Conservation (phyloP, 2,797 vertebrate genomes). For the Heterohyrax brucei region DNA sequence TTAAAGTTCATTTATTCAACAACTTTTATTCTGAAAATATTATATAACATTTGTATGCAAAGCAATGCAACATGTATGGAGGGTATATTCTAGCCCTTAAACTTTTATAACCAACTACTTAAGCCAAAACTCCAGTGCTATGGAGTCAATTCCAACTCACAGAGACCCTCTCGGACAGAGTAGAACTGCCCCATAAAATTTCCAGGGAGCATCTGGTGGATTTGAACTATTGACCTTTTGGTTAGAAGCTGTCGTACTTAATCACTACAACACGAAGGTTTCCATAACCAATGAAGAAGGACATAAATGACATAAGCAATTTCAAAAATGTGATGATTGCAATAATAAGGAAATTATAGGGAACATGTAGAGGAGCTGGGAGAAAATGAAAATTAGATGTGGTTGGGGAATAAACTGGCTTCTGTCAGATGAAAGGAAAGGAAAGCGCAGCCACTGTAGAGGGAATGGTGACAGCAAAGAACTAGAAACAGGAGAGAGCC, state of each 20-base stretch:
- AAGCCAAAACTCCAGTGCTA: too few relatives aligned
- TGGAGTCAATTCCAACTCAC: too few relatives aligned
- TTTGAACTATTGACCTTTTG: too few relatives aligned
- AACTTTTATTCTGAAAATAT: not conserved
- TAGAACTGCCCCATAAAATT: too few relatives aligned
- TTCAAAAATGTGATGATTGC: not conserved
- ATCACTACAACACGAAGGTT: too few relatives aligned
- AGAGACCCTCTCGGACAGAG: too few relatives aligned
- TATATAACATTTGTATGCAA: not conserved
- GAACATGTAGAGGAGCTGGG: not conserved
- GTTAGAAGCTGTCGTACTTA: too few relatives aligned
- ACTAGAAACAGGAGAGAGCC: not conserved
- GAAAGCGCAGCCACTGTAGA: not conserved
- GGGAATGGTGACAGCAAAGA: not conserved
- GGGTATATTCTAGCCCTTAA: too few relatives aligned
- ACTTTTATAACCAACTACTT: too few relatives aligned
- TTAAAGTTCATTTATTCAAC: not conserved
- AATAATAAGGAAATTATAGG: not conserved
- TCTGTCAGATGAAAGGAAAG: not conserved
- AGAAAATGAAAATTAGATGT: not conserved
- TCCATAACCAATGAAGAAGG: too few relatives aligned
- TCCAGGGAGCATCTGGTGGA: too few relatives aligned
- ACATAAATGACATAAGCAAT: not conserved
- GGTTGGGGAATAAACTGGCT: not conserved
- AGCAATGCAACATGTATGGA: not conserved